Conservation (phyloP, 2,888 invertebrate species). For the Dromius quadrimaculatus region DNA sequence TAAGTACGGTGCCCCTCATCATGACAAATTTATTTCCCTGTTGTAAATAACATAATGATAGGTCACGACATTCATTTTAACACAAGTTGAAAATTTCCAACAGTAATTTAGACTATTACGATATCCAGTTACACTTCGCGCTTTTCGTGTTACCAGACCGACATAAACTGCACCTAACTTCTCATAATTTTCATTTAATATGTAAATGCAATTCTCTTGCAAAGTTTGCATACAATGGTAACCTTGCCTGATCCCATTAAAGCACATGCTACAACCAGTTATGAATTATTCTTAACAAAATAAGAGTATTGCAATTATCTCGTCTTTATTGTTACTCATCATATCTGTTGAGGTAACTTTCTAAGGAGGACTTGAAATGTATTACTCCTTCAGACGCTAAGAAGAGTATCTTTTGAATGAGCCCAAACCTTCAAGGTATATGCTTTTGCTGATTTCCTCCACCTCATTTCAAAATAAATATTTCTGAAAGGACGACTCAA, state of each 20-base stretch:
- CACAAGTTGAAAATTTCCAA: constrained; percentile 8
- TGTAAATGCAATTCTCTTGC: constrained; percentile 44
- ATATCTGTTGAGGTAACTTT: too few species aligned
- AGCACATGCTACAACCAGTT: constrained; percentile 21
- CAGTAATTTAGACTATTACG: constrained; percentile 23
- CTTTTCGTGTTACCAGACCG: constrained; percentile 10
- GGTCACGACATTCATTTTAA: constrained; percentile 16
- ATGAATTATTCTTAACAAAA: constrained; percentile 39
- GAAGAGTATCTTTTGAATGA: too few species aligned
- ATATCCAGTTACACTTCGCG: constrained; percentile 38
- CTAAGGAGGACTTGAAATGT: too few species aligned
- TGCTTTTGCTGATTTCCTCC: too few species aligned
- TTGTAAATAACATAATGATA: constrained; percentile 4
- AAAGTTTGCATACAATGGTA: constrained; percentile 39
- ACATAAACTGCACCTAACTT: constrained; percentile 36
- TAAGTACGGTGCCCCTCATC: constrained; percentile 1
- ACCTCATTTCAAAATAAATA: too few species aligned
- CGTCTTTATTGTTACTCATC: constrained; percentile 21
- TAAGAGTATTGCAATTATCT: constrained; percentile 23
- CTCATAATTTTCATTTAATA: constrained; percentile 50
- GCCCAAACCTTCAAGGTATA: too few species aligned
- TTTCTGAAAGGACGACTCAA: too few species aligned
- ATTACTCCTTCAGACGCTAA: too few species aligned
- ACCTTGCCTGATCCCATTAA: constrained; percentile 34
- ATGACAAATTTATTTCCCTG: constrained; percentile 18